Evolutionary conservation across 2,888 invertebrate genomes (phyloP).

Genomic region (Chymomyza caudatula): DNA sequence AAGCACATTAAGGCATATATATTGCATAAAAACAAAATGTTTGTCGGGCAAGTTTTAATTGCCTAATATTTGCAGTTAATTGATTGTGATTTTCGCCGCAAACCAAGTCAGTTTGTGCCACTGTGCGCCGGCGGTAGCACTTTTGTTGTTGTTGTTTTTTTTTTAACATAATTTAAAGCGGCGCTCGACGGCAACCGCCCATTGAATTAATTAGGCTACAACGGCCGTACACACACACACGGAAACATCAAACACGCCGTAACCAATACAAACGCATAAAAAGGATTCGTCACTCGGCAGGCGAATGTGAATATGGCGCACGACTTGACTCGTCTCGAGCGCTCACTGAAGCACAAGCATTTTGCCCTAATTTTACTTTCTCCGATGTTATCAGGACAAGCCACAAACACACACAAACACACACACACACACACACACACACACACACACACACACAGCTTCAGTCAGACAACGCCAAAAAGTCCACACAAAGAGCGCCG

Average conservation of each 20-base stretch:
- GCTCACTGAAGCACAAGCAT: conserved; percentile 45
- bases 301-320: conserved; percentile 6
- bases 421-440: conserved; percentile 31
- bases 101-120: background rate
- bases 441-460: conserved; percentile 15
- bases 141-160: too few species aligned
- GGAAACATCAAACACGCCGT: background rate
- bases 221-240: conserved; percentile 39
- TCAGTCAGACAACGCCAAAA: conserved; percentile 21
- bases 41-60: background rate
- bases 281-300: conserved; percentile 6
- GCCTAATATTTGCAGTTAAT: background rate
- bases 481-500: conserved; percentile 6
- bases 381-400: conserved; percentile 69
- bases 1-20: background rate
- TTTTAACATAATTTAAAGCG: background rate
- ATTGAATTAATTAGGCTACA: conserved; percentile 68
- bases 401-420: conserved; percentile 34
- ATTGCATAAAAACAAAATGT: background rate
- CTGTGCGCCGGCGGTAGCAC: background rate
- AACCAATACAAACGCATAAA: background rate
- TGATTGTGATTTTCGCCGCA: too few species aligned
- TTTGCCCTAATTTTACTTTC: conserved; percentile 72
- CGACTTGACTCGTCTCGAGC: conserved; percentile 19
- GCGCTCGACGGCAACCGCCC: conserved; percentile 29